A percentile compares a stretch with the other conserved stretches of the same genome.
Conservation (phyloP, 1,140 invertebrate genomes). For the Caenorhabditis inopinata region DNA sequence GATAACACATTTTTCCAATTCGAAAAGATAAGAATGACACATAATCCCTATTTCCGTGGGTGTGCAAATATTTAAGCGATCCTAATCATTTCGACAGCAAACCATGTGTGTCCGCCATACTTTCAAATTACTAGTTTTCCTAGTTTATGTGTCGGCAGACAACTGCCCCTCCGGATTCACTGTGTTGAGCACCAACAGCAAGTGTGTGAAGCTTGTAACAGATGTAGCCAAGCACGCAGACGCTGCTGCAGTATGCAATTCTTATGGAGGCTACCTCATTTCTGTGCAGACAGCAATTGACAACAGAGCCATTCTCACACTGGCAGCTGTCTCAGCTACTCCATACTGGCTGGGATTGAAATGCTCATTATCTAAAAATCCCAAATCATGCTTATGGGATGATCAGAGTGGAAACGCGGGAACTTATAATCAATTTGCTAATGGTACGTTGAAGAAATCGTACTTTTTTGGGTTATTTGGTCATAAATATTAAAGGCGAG, state of each 20-base stretch:
- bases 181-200: background rate
- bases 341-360: background rate
- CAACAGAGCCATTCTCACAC: background rate
- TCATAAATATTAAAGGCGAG: no score
- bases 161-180: background rate
- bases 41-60: background rate
- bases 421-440: background rate
- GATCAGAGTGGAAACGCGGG: constrained; percentile 19
- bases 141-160: background rate
- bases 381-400: background rate
- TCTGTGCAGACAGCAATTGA: background rate
- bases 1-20: background rate
- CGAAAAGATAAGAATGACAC: constrained; percentile 11
- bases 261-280: background rate
- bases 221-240: background rate
- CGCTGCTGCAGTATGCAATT: background rate
- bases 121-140: background rate
- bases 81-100: constrained; percentile 3
- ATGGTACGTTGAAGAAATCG: background rate
- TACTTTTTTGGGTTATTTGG: no score
- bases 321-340: background rate
- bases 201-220: background rate
- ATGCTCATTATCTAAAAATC: background rate
- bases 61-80: background rate
- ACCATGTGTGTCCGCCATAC: background rate